These are phyloP conservation scores for Trinectes maculatus DNA, from an alignment of 2,113 vertebrate species.

Conservation along the genomic window DNA sequence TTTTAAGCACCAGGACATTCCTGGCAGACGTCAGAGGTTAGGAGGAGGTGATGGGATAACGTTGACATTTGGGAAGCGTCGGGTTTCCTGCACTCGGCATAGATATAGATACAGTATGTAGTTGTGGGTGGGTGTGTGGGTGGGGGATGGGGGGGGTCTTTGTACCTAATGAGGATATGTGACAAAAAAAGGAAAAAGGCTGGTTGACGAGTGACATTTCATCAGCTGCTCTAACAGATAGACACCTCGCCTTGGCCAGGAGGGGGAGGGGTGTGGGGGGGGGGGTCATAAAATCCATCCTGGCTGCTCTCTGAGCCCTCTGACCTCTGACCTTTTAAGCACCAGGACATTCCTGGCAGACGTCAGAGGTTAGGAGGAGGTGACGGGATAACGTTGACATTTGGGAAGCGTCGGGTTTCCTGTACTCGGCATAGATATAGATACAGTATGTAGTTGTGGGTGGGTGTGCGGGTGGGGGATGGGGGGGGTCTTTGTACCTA, in stretches of 20 bases:
- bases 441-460: slow-evolving; percentile 37
- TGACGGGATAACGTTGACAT: slow-evolving; percentile 49
- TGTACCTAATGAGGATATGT: no score
- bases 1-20: slow-evolving; percentile 43
- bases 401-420: slow-evolving; percentile 57
- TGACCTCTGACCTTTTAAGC: slow-evolving; percentile 60
- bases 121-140: slow-evolving; percentile 27
- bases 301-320: slow-evolving; percentile 37
- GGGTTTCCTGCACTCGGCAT: slow-evolving; percentile 39
- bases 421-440: slow-evolving; percentile 22
- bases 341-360: slow-evolving; percentile 37
- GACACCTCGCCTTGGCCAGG: slow-evolving; percentile 38
- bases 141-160: no score
- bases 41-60: slow-evolving; percentile 12
- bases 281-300: slow-evolving; percentile 45
- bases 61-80: slow-evolving; percentile 64
- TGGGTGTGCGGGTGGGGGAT: no score
- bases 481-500: no score
- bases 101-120: slow-evolving; percentile 17
- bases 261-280: not conserved
- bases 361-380: not conserved
- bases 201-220: slow-evolving; percentile 45
- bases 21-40: slow-evolving; percentile 24
- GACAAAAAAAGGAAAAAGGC: slow-evolving; percentile 27
- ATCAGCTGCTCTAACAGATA: slow-evolving; percentile 53